Percentiles rank a stretch among this genome's conserved stretches.
Evolutionary conservation across 2,113 vertebrate species (phyloP).

Genomic region (Aythya baeri): DNA sequence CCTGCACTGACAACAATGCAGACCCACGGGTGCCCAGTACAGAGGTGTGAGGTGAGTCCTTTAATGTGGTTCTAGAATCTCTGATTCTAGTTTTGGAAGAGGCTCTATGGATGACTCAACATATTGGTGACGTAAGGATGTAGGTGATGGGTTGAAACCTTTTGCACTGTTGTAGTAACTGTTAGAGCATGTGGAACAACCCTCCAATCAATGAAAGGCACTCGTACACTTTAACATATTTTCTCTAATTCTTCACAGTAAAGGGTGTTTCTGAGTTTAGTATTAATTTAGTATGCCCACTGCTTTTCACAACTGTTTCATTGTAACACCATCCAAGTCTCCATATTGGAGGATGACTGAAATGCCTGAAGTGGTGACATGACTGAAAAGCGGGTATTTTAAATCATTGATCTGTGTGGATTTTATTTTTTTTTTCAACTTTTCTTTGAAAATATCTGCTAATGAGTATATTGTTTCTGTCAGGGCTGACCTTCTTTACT

Average conservation of each 20-base stretch:
- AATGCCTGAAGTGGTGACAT: not conserved
- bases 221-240: fast-evolving
- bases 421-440: not conserved
- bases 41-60: not conserved
- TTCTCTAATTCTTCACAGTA: not conserved
- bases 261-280: not conserved
- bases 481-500: not conserved
- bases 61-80: fast-evolving
- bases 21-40: no score
- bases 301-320: not conserved
- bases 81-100: not conserved
- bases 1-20: no score
- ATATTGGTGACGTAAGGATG: not conserved
- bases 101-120: not conserved
- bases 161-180: not conserved
- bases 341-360: not conserved
- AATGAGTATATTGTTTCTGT: not conserved
- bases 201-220: not conserved
- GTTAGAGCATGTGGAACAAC: not conserved
- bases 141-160: not conserved
- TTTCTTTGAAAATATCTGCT: not conserved
- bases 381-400: not conserved
- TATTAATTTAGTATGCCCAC: not conserved
- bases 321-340: not conserved
- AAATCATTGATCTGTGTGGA: not conserved